Evolutionary conservation across 37 sponge, comb jelly and placozoan genomes (phyloP), one percentile per base, ranked within the genome.

Genomic region (Ianthella basta): DNA sequence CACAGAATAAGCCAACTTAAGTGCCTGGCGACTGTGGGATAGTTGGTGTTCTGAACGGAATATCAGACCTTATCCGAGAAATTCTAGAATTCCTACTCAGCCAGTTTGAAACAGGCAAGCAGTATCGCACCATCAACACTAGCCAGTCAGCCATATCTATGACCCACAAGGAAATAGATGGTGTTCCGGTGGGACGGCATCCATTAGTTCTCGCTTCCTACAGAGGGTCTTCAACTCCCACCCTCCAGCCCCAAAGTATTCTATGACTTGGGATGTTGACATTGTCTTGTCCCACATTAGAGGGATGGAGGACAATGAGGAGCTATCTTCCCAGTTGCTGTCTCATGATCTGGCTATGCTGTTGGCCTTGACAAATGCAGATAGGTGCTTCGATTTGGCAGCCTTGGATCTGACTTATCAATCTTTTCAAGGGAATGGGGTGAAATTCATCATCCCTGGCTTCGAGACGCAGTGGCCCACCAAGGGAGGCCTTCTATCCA

Each of bases 41-140:
- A 8, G 86, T 50, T 86, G 86, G 80, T 79, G 79, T 78, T 0
- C 30, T 23, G 27, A 40, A 65, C 40, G 79, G 66, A 56, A 23
- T 33, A 61, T 37, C 27, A 56, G 73, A 39, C 50, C 80, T 59
- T 88, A 8, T 80, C 39, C 36, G 34, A 19, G 66, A 79, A 27
- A 72, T 84, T 18, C 57, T 84, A 37, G 85, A 84, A 39, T 84
- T 72, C 34, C 85, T 84, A 35, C 34, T n/a, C 15, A 59, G 72
- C 27, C 73, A 72, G 59, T 84, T 84, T 55, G 38, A 84, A 19
- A 36, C 75, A 20, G 61, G 82, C 66, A 81, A 81, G 41, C 63
- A 81, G 40, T 84, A 84, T 30, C 75, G 85, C 37, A 72, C 75
- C 23, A 56, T 84, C 23, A 84, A 84, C 75, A 34, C 85, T n/a